phyloP scores from a whole-genome alignment of 2,888 invertebrate species.

The Liopterus haemorrhoidalis region DNA sequence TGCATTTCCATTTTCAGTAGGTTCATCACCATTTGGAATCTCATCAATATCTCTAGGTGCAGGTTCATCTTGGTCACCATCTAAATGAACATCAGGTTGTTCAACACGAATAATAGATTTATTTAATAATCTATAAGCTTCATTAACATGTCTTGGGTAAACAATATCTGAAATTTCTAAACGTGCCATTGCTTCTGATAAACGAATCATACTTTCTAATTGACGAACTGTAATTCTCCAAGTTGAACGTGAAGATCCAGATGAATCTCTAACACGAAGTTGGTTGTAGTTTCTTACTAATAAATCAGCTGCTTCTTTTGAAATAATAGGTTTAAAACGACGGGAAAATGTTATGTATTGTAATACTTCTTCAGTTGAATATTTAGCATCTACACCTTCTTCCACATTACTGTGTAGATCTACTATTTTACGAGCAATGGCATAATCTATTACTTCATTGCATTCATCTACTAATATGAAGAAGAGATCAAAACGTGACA shows the following conservation, averaged over 20 bases:
- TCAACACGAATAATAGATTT: constrained; percentile 97
- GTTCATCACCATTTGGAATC: constrained; percentile 38
- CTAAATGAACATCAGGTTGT: constrained; percentile 92
- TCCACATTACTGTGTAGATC: constrained; percentile 86
- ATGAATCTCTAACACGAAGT: constrained; percentile 77
- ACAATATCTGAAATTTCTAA: constrained; percentile 93
- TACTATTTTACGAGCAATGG: constrained; percentile 92
- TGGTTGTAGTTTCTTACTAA: constrained; percentile 85
- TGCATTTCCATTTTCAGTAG: constrained; percentile 48
- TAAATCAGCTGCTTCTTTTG: constrained; percentile 72
- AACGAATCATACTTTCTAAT: constrained; percentile 88
- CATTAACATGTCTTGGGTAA: constrained; percentile 79
- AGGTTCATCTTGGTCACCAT: constrained; percentile 64
- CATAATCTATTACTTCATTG: constrained; percentile 91
- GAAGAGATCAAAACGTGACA: constrained; percentile 98
- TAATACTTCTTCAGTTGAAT: constrained; percentile 82
- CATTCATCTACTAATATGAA: constrained; percentile 97
- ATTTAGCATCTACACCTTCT: constrained; percentile 71
- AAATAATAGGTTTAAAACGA: constrained; percentile 87
- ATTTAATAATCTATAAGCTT: constrained; percentile 75
- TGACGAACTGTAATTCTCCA: constrained; percentile 98
- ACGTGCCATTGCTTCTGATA: constrained; percentile 94
- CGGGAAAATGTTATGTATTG: constrained; percentile 95
- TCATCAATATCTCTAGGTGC: constrained; percentile 52
- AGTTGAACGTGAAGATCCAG: constrained; percentile 60